A percentile compares a stretch with the other conserved stretches of the same genome.
Evolutionary conservation across 2,888 invertebrate species (phyloP).

Genomic region (Erpobdella octoculata): DNA sequence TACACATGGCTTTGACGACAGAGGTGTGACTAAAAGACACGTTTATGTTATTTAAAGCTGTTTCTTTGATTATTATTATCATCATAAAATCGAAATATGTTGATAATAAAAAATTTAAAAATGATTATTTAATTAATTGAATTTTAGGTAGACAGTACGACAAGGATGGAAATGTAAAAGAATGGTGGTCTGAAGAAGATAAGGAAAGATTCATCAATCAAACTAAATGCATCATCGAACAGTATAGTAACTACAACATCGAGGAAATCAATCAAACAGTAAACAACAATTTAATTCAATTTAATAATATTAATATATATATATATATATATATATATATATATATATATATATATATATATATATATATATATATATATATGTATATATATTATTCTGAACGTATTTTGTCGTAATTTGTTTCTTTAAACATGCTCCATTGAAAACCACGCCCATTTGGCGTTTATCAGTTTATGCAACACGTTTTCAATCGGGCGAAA

Average conservation of each 20-base stretch:
- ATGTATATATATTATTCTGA: too few relatives aligned
- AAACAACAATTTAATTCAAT: too few relatives aligned
- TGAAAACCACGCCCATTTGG: too few relatives aligned
- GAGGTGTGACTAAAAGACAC: constrained; percentile 40
- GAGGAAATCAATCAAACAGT: constrained; percentile 44
- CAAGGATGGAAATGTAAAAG: constrained; percentile 82
- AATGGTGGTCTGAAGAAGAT: constrained; percentile 95
- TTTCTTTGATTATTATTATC: not conserved
- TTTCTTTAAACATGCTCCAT: too few relatives aligned
- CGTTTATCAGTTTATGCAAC: too few relatives aligned
- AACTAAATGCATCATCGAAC: constrained; percentile 78
- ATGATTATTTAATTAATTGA: not conserved
- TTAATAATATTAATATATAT: not conserved
- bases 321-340: not conserved
- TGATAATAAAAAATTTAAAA: not conserved
- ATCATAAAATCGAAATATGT: not conserved
- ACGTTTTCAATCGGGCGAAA: too few relatives aligned
- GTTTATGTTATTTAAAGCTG: not conserved
- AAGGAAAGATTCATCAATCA: constrained; percentile 76
- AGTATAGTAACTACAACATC: constrained; percentile 77
- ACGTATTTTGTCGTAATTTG: too few relatives aligned
- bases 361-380: too few relatives aligned
- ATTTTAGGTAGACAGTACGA: constrained; percentile 77
- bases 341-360: not conserved
- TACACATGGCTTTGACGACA: constrained; percentile 89